A percentile compares a stretch with the other conserved stretches of the same genome.
Conservation (phyloP, 2,113 vertebrate genomes). For the Grammomys dolichurus region DNA sequence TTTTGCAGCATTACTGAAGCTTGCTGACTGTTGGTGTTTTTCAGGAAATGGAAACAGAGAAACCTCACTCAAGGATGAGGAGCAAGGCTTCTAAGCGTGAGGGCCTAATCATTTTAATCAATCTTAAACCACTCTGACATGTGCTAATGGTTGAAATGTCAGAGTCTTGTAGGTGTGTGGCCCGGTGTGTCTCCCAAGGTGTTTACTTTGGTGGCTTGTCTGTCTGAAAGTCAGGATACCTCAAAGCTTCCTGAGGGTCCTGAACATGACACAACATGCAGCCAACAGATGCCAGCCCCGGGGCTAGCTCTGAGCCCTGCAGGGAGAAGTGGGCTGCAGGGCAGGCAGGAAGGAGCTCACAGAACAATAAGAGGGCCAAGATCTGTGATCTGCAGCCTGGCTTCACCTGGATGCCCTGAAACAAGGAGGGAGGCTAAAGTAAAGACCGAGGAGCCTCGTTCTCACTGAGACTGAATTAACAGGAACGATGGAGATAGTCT, state of each 20-base stretch:
- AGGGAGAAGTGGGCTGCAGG: slow-evolving; percentile 60
- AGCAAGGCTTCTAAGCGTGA: slow-evolving; percentile 76
- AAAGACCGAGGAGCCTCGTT: slow-evolving; percentile 64
- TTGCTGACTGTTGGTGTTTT: slow-evolving; percentile 46
- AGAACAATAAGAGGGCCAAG: slow-evolving; percentile 46
- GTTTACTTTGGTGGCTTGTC: slow-evolving; percentile 88
- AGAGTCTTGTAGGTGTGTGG: slow-evolving; percentile 89
- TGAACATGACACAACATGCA: slow-evolving; percentile 87
- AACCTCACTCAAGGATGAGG: slow-evolving; percentile 46
- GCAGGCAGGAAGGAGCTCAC: slow-evolving; percentile 62
- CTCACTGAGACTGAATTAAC: not conserved
- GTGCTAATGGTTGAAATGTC: slow-evolving; percentile 86
- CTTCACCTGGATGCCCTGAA: not conserved
- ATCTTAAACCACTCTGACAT: slow-evolving; percentile 87
- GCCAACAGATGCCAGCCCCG: slow-evolving; percentile 67
- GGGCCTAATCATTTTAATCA: slow-evolving; percentile 86
- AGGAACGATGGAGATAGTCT: slow-evolving; percentile 61
- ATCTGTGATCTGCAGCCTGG: slow-evolving; percentile 14
- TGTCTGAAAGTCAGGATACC: slow-evolving; percentile 87
- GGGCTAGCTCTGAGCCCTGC: slow-evolving; percentile 78
- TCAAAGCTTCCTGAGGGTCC: slow-evolving; percentile 81
- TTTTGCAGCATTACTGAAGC: not conserved
- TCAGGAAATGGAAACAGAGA: slow-evolving; percentile 59
- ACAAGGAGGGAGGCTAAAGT: slow-evolving; percentile 52
- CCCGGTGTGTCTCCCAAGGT: slow-evolving; percentile 82